These are phyloP conservation scores for Drosophila seclusa DNA, from an alignment of 2,888 invertebrate species.

Conservation along the genomic window DNA sequence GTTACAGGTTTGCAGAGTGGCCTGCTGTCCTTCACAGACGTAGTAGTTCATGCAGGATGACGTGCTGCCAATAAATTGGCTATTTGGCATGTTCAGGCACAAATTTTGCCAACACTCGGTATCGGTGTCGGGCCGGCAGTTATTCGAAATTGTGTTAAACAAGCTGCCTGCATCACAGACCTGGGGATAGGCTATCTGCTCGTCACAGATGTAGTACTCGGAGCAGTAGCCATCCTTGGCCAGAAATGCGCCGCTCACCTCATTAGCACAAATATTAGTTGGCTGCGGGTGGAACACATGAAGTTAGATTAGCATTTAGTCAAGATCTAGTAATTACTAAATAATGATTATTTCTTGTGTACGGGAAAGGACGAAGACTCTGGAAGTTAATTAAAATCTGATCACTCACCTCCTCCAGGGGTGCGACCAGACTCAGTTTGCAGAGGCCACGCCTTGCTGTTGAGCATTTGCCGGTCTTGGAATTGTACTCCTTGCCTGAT, in stretches of 20 bases:
- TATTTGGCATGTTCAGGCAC: constrained; percentile 57
- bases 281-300: constrained; percentile 18
- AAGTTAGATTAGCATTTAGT: not conserved
- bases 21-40: constrained; percentile 47
- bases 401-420: constrained; percentile 53
- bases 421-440: constrained; percentile 61
- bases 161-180: constrained; percentile 65
- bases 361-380: not conserved
- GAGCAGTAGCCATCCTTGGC: constrained; percentile 62
- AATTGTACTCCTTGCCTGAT: constrained; percentile 71
- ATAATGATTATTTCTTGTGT: not conserved
- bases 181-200: constrained; percentile 70
- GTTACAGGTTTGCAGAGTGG: constrained; percentile 55
- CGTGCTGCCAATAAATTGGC: constrained; percentile 33
- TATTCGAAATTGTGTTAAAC: constrained; percentile 48
- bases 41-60: constrained; percentile 65
- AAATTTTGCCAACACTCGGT: constrained; percentile 72
- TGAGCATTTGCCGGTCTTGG: constrained; percentile 71
- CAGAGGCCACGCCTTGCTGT: constrained; percentile 63
- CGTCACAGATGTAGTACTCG: constrained; percentile 71
- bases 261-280: constrained; percentile 58
- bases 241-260: constrained; percentile 66
- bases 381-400: not conserved
- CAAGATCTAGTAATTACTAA: not conserved
- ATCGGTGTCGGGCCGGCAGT: constrained; percentile 66